Conservation (phyloP, 2,113 vertebrate genomes). For the Cebus imitator region DNA sequence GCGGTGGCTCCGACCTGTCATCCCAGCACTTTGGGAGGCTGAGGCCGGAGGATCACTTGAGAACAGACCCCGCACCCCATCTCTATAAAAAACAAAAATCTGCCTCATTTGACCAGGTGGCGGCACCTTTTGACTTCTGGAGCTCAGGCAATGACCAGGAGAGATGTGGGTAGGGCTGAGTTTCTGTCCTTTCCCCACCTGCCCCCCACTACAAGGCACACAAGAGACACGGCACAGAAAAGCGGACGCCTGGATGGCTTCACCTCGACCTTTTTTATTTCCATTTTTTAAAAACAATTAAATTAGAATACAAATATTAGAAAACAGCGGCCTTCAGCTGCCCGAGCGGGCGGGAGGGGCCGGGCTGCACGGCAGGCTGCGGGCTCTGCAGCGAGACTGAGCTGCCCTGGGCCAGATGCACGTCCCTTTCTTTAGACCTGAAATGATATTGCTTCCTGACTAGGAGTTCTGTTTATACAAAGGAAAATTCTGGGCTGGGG, state of each 20-base stretch:
- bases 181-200: conserved; percentile 59
- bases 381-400: conserved; percentile 72
- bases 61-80: too few species aligned
- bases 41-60: too few species aligned
- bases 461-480: conserved; percentile 36
- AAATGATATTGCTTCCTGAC: conserved; percentile 83
- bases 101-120: too few species aligned
- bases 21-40: too few species aligned
- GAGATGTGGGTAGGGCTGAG: conserved; percentile 50
- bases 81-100: too few species aligned
- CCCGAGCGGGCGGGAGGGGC: conserved; percentile 50
- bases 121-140: conserved; percentile 55
- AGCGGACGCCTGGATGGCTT: conserved; percentile 59
- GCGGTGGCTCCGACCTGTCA: too few species aligned
- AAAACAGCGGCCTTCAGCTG: conserved; percentile 74
- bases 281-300: conserved; percentile 84
- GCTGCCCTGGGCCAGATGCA: conserved; percentile 62
- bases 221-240: conserved; percentile 71
- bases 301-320: conserved; percentile 88
- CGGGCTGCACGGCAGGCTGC: conserved; percentile 41
- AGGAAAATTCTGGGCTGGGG: neutral
- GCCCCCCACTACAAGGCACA: conserved; percentile 45
- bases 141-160: conserved; percentile 69
- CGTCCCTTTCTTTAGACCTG: conserved; percentile 69
- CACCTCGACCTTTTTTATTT: conserved; percentile 79